These are phyloP conservation scores for Mobula hypostoma DNA, from an alignment of 2,113 vertebrate genomes.

Conservation along the genomic window DNA sequence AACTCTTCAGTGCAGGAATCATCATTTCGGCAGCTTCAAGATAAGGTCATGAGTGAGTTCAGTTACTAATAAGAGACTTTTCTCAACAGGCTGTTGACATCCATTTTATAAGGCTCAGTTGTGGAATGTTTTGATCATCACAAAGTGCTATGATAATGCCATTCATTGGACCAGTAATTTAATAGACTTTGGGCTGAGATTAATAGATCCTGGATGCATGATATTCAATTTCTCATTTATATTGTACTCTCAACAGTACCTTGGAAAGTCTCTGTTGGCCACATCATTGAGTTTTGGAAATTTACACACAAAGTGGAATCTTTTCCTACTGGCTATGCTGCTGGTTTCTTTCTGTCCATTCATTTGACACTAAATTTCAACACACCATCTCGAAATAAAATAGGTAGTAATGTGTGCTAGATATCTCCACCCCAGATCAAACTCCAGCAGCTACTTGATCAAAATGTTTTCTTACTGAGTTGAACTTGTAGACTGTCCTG, in stretches of 20 bases:
- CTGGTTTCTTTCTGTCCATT: not conserved
- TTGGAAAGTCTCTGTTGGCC: not conserved
- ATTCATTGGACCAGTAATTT: not conserved
- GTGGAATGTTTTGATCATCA: not conserved
- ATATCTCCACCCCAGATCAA: too few species aligned
- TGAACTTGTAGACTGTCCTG: not conserved
- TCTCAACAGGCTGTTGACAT: constrained; percentile 8
- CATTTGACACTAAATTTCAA: not conserved
- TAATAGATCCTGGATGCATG: not conserved
- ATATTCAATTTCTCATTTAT: not conserved
- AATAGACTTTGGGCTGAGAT: not conserved
- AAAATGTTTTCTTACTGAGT: not conserved
- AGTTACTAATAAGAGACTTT: not conserved
- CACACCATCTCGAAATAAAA: not conserved
- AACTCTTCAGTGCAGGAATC: not conserved
- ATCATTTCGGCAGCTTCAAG: not conserved
- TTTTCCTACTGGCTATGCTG: not conserved
- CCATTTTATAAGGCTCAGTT: not conserved
- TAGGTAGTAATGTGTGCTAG: not conserved
- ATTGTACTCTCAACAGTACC: not conserved
- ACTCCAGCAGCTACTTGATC: not conserved
- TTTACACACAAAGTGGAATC: too few species aligned
- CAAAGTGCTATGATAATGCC: not conserved
- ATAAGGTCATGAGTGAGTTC: constrained; percentile 15
- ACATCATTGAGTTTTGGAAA: not conserved